These are phyloP conservation scores for Picathartes gymnocephalus DNA, from an alignment of 2,113 vertebrate species.

Conservation along the genomic window DNA sequence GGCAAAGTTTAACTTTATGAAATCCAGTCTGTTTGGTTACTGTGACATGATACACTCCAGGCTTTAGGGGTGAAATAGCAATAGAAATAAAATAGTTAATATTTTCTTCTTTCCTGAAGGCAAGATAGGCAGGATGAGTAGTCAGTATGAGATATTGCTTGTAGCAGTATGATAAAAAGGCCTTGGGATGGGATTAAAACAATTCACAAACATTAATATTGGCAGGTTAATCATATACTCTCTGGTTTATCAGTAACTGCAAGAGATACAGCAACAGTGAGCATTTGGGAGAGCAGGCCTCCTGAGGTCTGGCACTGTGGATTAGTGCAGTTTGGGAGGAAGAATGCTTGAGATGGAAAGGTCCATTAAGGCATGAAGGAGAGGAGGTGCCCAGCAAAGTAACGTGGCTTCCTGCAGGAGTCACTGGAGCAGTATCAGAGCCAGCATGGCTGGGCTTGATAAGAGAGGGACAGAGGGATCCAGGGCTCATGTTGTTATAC, in stretches of 20 bases:
- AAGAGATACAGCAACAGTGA: background rate
- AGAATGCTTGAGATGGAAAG: background rate
- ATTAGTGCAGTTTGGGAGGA: background rate
- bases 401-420: background rate
- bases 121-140: background rate
- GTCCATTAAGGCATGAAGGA: background rate
- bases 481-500: background rate
- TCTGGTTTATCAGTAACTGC: slow-evolving; percentile 13
- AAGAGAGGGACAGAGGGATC: background rate
- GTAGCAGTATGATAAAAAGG: background rate
- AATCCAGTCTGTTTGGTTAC: background rate
- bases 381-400: background rate
- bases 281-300: background rate
- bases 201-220: background rate
- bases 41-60: background rate
- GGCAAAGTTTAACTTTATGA: background rate
- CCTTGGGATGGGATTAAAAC: background rate
- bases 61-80: background rate
- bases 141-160: background rate
- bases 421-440: background rate
- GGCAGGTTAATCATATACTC: background rate
- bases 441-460: background rate
- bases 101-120: background rate
- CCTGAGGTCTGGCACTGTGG: background rate
- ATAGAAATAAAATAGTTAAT: background rate